Percentiles rank a stretch among this genome's conserved stretches.
Evolutionary conservation across 2,888 invertebrate genomes (phyloP).

Genomic region (Spisula subtruncata): DNA sequence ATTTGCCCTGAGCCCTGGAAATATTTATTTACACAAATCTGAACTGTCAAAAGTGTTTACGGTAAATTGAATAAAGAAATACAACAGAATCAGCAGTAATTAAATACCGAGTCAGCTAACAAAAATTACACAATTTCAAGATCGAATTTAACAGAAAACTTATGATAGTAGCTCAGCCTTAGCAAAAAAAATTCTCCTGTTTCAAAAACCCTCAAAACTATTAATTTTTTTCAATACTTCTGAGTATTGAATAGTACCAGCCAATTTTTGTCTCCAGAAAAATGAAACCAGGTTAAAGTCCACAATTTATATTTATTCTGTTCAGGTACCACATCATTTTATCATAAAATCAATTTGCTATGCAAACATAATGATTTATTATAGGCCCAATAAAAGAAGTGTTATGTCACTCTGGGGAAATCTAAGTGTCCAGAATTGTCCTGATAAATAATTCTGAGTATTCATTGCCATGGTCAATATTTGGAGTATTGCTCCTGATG

Average conservation of each 20-base stretch:
- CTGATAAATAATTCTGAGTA: too few species aligned
- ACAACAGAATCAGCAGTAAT: background rate
- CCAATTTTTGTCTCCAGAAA: background rate
- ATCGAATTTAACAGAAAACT: too few species aligned
- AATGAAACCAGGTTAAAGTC: background rate
- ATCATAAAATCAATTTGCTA: slow-evolving; percentile 7
- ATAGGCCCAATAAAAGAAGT: background rate
- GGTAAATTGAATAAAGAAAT: background rate
- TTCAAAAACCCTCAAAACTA: background rate
- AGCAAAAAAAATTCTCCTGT: too few species aligned
- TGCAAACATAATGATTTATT: slow-evolving; percentile 20
- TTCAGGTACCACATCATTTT: slow-evolving; percentile 3
- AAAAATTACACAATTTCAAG: too few species aligned
- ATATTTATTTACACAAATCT: background rate
- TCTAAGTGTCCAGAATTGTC: background rate
- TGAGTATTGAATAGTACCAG: background rate
- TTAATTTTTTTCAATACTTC: background rate
- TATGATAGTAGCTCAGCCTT: too few species aligned
- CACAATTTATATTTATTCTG: background rate
- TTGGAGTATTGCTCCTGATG: too few species aligned
- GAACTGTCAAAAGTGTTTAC: background rate
- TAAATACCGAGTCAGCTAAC: background rate
- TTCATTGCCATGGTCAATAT: too few species aligned
- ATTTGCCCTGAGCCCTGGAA: too few species aligned
- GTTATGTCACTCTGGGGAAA: background rate